Evolutionary conservation across 2,797 vertebrate genomes (phyloP), one percentile per base, ranked within the genome.

Genomic region (Melanotaenia boesemani): DNA sequence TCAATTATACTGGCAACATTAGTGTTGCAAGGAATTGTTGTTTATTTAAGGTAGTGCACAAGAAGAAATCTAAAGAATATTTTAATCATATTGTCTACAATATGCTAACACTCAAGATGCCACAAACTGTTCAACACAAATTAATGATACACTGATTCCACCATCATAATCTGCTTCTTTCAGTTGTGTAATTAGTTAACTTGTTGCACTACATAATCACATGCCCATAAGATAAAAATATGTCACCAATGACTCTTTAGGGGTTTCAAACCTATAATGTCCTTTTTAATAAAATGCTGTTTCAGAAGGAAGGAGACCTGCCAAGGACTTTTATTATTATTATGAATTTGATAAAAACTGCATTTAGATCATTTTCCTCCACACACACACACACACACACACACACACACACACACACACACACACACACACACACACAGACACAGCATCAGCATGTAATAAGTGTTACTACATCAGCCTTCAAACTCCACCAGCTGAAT

Each of bases 291-390:
- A 62, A 67, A 77, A 80, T 28, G 8, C 39, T 55, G 36, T 65
- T 78, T 63, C 36, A 63, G 30, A 58, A 24, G 13, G 70, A 24
- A 30, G 18, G 79, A 68, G 41, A 67, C 54, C 26, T 69, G 36
- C 70, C 63, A 61, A 70, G 26, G 61, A 79, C 66, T 24, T 75
- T 79, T 32, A 64, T 22, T 50, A 39, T 39, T 3, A 41, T 41
- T 41, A 41, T 16, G 0, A 55, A 8, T 32, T 30, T 59, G 39
- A 18, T 22, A 58, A 46, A 66, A 64, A 74, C 9, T 73, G 66
- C 66, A 80, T 68, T 72, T 56, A 64, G 75, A 30, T 63, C 30
- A 74, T 76, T 79, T 80, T 8, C 15, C 18, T 6, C 11, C 30
- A 30, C 37, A 34, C 37, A 10, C 37, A 9, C 37, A 3, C 39